Evolutionary conservation across 2,113 vertebrate genomes (phyloP).

Genomic region (Malurus cyaneus): DNA sequence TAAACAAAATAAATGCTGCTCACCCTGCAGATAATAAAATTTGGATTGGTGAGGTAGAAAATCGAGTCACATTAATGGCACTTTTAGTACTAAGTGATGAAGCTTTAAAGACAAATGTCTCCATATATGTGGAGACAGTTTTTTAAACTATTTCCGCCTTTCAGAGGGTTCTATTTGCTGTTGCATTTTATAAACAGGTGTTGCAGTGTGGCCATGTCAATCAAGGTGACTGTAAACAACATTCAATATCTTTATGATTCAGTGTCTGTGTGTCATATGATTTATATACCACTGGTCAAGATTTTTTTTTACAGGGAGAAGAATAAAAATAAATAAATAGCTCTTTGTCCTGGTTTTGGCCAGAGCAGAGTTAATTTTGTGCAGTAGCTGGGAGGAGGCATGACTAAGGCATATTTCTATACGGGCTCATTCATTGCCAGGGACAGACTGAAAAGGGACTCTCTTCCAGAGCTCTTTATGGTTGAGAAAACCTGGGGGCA

Average conservation of each 20-base stretch:
- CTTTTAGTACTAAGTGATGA: background rate
- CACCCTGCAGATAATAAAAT: background rate
- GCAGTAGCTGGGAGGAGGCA: background rate
- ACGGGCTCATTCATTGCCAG: background rate
- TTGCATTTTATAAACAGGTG: background rate
- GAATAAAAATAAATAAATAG: background rate
- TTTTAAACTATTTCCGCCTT: background rate
- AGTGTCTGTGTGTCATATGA: background rate
- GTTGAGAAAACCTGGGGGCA: background rate
- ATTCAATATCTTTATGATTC: background rate
- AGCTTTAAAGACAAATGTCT: background rate
- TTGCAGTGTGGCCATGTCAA: background rate
- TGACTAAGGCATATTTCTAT: background rate
- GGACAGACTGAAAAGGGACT: background rate
- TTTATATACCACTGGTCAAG: background rate
- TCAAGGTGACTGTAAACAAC: background rate
- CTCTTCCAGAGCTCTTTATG: accelerated
- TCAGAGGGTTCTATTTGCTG: background rate
- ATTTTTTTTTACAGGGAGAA: background rate
- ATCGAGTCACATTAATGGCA: background rate
- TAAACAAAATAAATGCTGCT: background rate
- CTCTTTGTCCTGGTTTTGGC: background rate
- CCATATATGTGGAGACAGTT: background rate
- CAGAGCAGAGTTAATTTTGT: background rate
- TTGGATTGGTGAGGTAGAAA: background rate